These are phyloP conservation scores for Centrocercus urophasianus DNA, from an alignment of 2,113 vertebrate genomes.

Conservation along the genomic window DNA sequence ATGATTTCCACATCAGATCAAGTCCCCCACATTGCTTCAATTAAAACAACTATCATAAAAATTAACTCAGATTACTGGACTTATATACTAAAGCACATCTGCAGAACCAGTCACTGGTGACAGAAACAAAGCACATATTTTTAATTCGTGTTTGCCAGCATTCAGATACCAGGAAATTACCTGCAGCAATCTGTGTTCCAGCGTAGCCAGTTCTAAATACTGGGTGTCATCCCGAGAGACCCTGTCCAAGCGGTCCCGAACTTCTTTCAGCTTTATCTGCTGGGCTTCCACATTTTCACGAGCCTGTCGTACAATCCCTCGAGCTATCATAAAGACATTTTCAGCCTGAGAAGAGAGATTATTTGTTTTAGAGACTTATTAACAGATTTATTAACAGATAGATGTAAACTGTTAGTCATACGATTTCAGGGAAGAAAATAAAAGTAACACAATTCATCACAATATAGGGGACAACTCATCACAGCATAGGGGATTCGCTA, in stretches of 20 bases:
- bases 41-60: neutral
- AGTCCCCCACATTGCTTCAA: neutral
- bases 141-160: neutral
- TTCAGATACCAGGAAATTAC: constrained; percentile 72
- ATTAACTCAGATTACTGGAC: neutral
- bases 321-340: constrained; percentile 93
- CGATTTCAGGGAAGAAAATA: neutral
- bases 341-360: constrained; percentile 84
- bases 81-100: neutral
- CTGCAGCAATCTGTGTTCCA: constrained; percentile 95
- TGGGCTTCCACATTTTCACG: constrained; percentile 86
- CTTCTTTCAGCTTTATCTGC: constrained; percentile 89
- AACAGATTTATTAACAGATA: neutral
- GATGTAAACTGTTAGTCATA: neutral
- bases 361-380: constrained; percentile 8
- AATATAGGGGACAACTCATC: neutral
- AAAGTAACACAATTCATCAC: neutral
- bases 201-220: constrained; percentile 93
- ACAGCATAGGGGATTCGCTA: neutral
- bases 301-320: constrained; percentile 90
- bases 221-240: constrained; percentile 92
- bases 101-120: neutral
- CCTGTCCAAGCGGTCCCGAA: constrained; percentile 91
- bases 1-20: neutral
- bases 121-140: neutral